Evolutionary conservation across 2,888 invertebrate genomes (phyloP), one percentile per base, ranked within the genome.

Genomic region (Sussaba pulchella): DNA sequence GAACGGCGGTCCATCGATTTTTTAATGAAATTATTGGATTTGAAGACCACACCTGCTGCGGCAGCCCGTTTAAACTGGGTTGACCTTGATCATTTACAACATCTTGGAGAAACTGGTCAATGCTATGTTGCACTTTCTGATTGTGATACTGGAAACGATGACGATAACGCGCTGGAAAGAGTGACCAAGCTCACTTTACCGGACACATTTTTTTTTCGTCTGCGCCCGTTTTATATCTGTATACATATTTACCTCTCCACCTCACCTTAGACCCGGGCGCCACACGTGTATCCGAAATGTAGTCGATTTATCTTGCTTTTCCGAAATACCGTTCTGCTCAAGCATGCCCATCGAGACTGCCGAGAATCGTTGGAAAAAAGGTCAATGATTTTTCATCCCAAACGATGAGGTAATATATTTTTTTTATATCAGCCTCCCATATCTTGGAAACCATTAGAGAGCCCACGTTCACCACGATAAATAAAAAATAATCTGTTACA

Each of bases 11-110:
- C n/a, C 31, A 14, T 31, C 17, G 14, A 36, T 36, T 36, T 14
- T 70, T 79, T 57, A 78, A 75, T 82, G 82, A 83, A 75, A 76
- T 69, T 71, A 77, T 73, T 78, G 69, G 59, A 71, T 81, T 80
- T 61, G 50, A 47, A 50, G 52, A 66, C 64, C 52, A 43, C 45
- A 75, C 50, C 50, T 63, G 73, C 64, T 31, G 61, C 85, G 86
- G 87, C 87, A 84, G 85, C 88, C 89, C 89, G 89, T 67, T 63
- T 64, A 43, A 57, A 59, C 31, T 54, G 19, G 24, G 41, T 41
- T 50, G 61, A 85, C 83, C 73, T 76, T 83, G 81, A 74, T 85
- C 82, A 87, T 84, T 89, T 89, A 89, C 88, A 86, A 88, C 88
- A 88, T 83, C 52, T 66, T 47, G 39, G 45, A 41, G 21, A 47